Percentiles rank a stretch among this genome's conserved stretches.
Conservation (phyloP, 2,888 invertebrate genomes). For the Aethes cnicana region DNA sequence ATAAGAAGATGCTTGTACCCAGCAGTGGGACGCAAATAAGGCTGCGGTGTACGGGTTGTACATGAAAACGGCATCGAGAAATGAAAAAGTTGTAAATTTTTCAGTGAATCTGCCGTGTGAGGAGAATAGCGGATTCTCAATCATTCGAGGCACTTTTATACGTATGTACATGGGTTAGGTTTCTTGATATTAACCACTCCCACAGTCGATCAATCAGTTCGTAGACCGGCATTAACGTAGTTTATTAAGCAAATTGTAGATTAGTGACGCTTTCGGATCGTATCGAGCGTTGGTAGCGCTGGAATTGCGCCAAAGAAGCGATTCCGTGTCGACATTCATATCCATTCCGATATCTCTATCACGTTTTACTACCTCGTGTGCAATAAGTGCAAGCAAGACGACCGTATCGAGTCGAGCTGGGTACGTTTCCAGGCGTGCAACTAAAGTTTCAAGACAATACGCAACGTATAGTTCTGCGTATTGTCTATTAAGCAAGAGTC, state of each 20-base stretch:
- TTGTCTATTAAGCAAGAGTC: slow-evolving; percentile 11
- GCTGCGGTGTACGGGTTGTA: no score
- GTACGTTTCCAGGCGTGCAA: neutral
- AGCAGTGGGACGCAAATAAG: no score
- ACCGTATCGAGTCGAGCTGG: neutral
- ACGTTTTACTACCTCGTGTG: neutral
- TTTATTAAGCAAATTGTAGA: slow-evolving; percentile 44
- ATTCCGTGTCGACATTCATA: slow-evolving; percentile 14
- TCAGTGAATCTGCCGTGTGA: no score
- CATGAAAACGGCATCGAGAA: no score
- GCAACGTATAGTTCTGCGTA: slow-evolving; percentile 31
- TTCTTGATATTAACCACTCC: no score
- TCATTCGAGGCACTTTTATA: neutral
- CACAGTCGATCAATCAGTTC: slow-evolving; percentile 36
- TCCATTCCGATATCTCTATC: slow-evolving; percentile 2
- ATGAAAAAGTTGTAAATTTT: no score
- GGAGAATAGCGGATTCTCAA: no score
- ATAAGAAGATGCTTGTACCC: no score
- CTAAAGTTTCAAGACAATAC: slow-evolving; percentile 42
- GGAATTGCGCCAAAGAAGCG: slow-evolving; percentile 45
- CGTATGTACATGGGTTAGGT: no score
- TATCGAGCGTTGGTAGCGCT: slow-evolving; percentile 40
- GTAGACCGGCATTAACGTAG: slow-evolving; percentile 40
- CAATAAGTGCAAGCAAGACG: slow-evolving; percentile 8
- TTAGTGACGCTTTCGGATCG: slow-evolving; percentile 55